phyloP scores from a whole-genome alignment of 1,140 invertebrate species.

The Oreohelix idahoensis region DNA sequence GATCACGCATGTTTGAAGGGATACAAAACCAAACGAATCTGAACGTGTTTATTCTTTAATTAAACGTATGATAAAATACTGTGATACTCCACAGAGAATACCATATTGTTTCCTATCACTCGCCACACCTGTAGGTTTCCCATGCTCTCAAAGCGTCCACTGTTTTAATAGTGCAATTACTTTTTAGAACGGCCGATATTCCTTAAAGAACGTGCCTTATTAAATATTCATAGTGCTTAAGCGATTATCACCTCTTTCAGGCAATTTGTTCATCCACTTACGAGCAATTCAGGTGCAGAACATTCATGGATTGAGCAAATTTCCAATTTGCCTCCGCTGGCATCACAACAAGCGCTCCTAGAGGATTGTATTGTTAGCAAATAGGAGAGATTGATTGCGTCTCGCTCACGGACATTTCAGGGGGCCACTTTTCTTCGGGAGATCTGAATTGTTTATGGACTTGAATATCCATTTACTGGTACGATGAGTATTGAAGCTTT shows the following conservation, averaged over 20 bases:
- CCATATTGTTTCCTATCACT: slow-evolving; percentile 7
- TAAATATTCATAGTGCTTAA: slow-evolving; percentile 28
- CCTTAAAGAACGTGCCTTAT: slow-evolving; percentile 20
- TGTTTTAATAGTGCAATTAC: slow-evolving; percentile 17
- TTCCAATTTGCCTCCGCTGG: slow-evolving; percentile 4
- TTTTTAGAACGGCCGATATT: slow-evolving; percentile 4
- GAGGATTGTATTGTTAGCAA: background rate
- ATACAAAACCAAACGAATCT: slow-evolving; percentile 1
- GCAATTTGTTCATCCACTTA: slow-evolving; percentile 21
- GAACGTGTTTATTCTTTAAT: slow-evolving; percentile 13
- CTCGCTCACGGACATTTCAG: background rate
- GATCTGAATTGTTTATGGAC: slow-evolving; percentile 17
- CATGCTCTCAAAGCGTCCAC: slow-evolving; percentile 11
- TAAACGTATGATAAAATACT: slow-evolving; percentile 4
- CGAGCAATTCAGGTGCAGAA: slow-evolving; percentile 13
- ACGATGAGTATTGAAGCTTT: slow-evolving; percentile 2
- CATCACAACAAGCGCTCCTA: slow-evolving; percentile 10
- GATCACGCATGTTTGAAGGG: slow-evolving; percentile 8
- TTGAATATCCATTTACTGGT: slow-evolving; percentile 17
- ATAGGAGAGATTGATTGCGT: slow-evolving; percentile 2
- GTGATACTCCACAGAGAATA: background rate
- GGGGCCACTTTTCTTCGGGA: background rate
- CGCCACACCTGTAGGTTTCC: background rate
- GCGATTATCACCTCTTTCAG: slow-evolving; percentile 29
- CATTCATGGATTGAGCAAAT: slow-evolving; percentile 15